phyloP scores from a whole-genome alignment of 2,113 vertebrate species.

The Gopherus evgoodei region DNA sequence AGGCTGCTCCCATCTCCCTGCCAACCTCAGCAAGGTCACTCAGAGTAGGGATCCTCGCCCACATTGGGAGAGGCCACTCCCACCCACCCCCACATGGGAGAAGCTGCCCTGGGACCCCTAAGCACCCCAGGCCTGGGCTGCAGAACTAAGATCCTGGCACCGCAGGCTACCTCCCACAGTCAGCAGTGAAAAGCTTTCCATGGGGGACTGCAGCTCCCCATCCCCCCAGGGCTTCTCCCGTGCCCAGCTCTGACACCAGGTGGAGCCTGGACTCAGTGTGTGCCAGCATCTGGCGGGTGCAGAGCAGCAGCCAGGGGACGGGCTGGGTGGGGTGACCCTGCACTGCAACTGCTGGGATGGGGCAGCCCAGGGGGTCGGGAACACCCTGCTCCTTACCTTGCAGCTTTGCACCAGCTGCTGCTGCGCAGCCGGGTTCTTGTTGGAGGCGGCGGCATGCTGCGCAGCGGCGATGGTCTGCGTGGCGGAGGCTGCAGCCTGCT shows the following conservation, averaged over 20 bases:
- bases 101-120: neutral
- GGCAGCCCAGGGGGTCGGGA: neutral
- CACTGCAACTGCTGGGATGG: neutral
- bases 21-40: too few species aligned
- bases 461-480: slow-evolving; percentile 95
- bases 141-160: neutral
- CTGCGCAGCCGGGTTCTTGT: slow-evolving; percentile 92
- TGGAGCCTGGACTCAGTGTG: too few species aligned
- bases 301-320: too few species aligned
- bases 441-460: slow-evolving; percentile 89
- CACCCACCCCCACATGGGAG: neutral
- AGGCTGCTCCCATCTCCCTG: neutral
- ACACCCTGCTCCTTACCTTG: slow-evolving; percentile 84
- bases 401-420: slow-evolving; percentile 96
- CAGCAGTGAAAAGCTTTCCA: neutral
- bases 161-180: neutral
- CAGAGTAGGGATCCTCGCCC: too few species aligned
- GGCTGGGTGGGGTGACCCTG: neutral
- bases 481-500: slow-evolving; percentile 92
- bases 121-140: too few species aligned
- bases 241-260: neutral
- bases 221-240: neutral
- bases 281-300: too few species aligned
- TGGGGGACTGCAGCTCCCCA: neutral
- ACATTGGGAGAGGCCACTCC: neutral